Base-by-base conservation (phyloP, 1,140 invertebrate species). In the Triops cancriformis region DNA sequence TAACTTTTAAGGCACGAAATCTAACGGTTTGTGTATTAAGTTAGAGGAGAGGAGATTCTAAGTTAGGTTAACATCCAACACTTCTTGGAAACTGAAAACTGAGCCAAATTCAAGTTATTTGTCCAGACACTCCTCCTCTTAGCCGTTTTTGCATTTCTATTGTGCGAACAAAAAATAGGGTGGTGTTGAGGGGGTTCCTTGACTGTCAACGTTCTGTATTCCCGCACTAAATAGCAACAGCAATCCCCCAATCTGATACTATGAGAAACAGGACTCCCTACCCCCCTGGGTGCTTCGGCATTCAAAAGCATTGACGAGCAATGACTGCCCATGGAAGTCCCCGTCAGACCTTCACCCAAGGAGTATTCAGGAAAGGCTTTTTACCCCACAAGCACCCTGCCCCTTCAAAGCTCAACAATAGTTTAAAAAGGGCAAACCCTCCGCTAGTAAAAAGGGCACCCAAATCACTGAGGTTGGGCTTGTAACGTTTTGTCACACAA, bases 251-350 rank as follows among this genome's bases (percentile, higher is more conserved):
- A 64, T 64, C 51, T 64, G 51, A 64, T 64, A 64, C 51, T 64
- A 64, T 64, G 23, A n/a, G 23, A 64, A 64, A 23, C 51, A 64
- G 51, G 51, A 64, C 14, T 23, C 51, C 51, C 31, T 37, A 37
- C 31, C 45, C 51, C 51, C 51, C 18, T 64, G 14, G 51, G 51
- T 64, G 51, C 23, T 14, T 64, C 51, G 51, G 10, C 23, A 64
- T 64, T 64, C 18, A 64, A 64, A 64, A 64, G 51, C 51, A 64
- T 64, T 64, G 51, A 64, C 51, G 51, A 64, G 51, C 51, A 64
- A 64, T 64, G 51, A 64, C 51, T 64, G 51, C 51, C 51, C 51
- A 64, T 64, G 51, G 23, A 64, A 64, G 51, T 64, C 51, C n/a
- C 51, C 51, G 51, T 64, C 51, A 64, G 51, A 64, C 51, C 51